Base-by-base conservation (phyloP, 1,140 invertebrate genomes). In the Danaus plexippus region DNA sequence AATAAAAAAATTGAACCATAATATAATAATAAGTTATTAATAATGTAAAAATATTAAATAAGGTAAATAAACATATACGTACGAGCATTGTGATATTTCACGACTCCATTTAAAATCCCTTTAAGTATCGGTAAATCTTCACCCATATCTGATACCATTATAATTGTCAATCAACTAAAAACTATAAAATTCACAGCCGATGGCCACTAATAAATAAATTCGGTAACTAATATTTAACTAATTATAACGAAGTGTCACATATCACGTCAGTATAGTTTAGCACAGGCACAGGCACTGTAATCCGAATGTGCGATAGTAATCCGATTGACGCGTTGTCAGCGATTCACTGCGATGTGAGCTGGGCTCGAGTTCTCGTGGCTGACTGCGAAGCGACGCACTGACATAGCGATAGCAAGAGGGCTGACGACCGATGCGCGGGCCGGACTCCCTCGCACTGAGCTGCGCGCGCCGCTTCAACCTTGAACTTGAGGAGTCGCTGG, bases 61-160 rank as follows among this genome's bases (percentile, higher is more conserved):
- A 32, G 22, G 22, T 32, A 56, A 9, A 44, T 57, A 60, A 55
- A 73, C 70, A 60, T 64, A 89, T 89, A 95, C 94, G 85, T 95
- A 95, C 94, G 94, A 90, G 94, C 94, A 92, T 95, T 95, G 83
- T 94, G 94, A 88, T 95, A 95, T 85, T 94, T 92, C 77, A 94
- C 93, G 67, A 93, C 93, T 76, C 94, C 94, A 84, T 95, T 95
- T 53, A 96, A 90, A 82, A 96, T 95, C 61, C 93, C 94, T 85
- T 95, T 96, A 41, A 95, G 89, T 73, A 96, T 95, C 63, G 94
- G 94, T 85, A 95, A 90, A 89, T 95, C 93, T 89, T 95, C 94
- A 81, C 90, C 92, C 94, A 95, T 95, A 80, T 89, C 89, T 75
- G 85, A 87, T 73, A 87, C 81, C 82, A 88, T 86, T 74, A 80